phyloP scores from a whole-genome alignment of 1,140 invertebrate species.

The Ceratitis capitata region DNA sequence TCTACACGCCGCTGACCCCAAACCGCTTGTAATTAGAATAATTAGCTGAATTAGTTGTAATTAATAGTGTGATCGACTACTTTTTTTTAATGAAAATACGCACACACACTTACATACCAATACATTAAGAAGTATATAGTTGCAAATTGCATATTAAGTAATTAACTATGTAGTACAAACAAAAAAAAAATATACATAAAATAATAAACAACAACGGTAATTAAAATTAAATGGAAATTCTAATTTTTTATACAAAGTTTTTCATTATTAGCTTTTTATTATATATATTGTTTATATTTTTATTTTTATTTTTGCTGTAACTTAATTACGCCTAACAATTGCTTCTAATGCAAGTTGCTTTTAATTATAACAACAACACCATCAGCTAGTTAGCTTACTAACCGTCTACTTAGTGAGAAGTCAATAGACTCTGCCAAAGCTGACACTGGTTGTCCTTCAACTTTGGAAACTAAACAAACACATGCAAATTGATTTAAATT shows the following conservation, averaged over 20 bases:
- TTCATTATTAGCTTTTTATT: too few species aligned
- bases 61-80: conserved; percentile 17
- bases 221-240: conserved; percentile 30
- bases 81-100: neutral
- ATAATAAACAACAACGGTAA: neutral
- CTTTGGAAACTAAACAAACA: conserved; percentile 19
- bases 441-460: conserved; percentile 28
- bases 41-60: conserved; percentile 25
- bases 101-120: neutral
- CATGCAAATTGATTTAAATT: neutral
- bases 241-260: neutral
- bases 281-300: too few species aligned
- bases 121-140: too few species aligned
- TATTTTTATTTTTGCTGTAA: neutral
- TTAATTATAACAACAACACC: neutral
- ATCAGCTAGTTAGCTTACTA: neutral
- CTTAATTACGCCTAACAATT: conserved; percentile 24
- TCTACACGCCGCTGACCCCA: neutral
- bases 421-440: conserved; percentile 2
- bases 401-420: conserved; percentile 30
- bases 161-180: neutral
- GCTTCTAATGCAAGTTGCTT: neutral
- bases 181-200: too few species aligned
- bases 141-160: conserved; percentile 4
- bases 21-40: neutral